These are phyloP conservation scores for Brachionus paranguensis DNA, from an alignment of 1,140 invertebrate species.

Conservation along the genomic window DNA sequence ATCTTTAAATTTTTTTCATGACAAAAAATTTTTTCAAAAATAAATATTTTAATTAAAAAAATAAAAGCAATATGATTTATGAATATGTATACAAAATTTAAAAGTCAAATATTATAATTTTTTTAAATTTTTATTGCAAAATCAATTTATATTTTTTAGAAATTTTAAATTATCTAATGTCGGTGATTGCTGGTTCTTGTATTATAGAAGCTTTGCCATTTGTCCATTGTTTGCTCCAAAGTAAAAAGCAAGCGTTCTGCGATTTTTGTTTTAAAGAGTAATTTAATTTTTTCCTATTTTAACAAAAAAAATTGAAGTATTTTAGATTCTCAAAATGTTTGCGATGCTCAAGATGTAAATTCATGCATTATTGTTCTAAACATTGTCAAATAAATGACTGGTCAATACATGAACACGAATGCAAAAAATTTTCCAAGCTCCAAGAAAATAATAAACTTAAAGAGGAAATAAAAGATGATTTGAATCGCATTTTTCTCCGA, in stretches of 20 bases:
- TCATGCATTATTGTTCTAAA: slow-evolving; percentile 6
- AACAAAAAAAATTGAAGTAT: background rate
- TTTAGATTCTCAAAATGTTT: background rate
- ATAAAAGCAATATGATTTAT: too few species aligned
- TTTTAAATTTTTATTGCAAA: background rate
- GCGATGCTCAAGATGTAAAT: slow-evolving; percentile 17
- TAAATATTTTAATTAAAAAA: too few species aligned
- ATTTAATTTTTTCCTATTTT: background rate
- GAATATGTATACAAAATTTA: too few species aligned
- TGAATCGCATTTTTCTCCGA: slow-evolving; percentile 4
- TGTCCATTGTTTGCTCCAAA: background rate
- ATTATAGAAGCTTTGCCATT: background rate
- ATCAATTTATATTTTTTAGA: background rate
- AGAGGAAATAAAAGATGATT: background rate
- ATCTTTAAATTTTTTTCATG: too few species aligned
- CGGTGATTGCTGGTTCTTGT: background rate
- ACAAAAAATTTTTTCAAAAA: too few species aligned
- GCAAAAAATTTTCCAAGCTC: background rate
- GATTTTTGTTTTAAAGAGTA: slow-evolving; percentile 12
- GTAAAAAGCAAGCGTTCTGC: background rate
- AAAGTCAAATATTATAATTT: too few species aligned
- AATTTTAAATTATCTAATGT: background rate
- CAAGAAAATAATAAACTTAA: background rate
- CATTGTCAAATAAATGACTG: slow-evolving; percentile 17
- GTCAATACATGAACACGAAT: slow-evolving; percentile 11